Base-by-base conservation (phyloP, 2,797 vertebrate genomes). In the Brachymystax lenok region DNA sequence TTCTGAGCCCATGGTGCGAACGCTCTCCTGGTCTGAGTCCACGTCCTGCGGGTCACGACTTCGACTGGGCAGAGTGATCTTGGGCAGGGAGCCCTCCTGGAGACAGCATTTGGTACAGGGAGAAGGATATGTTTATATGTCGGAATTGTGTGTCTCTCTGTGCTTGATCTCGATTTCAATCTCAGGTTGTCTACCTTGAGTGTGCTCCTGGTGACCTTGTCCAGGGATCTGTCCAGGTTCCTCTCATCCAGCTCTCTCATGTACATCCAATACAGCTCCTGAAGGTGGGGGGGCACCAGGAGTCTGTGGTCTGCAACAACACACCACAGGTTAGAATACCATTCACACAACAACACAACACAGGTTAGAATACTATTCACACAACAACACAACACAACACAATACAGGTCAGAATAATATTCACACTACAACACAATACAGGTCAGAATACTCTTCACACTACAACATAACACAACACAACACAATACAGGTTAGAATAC, bases 261-360 rank as follows among this genome's bases (percentile, higher is more conserved):
- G 89, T 97, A 97, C 73, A 91, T 87, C 8, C 96, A 90, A 5
- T 97, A 97, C 13, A 98, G 93, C 80, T 97, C 93, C 83, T 97
- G 94, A 72, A 98, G 93, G 51, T 94, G 94, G 3, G 86, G 89
- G 0, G 97, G 96, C 0, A 98, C 90, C 0, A 92, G 81, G 70
- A 98, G 91, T 75, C 90, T 96, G 91, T 95, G 94, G 73, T 97
- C 97, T 98, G 90, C 74, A 35, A 74, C 46, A 67, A n/a, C 71
- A 40, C 59, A 56, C 12, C 0, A 40, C 40, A 40, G 40, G 8
- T 40, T 10, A 10, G 40, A 40, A 40, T 40, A 40, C 40, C 10
- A 10, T 40, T 8, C 1, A 40, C 40, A 40, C 40, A 10, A 40
- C 40, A 40, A 40, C 40, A 35, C 33, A 5, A 6, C 0, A 35